Conservation (phyloP, 2,113 vertebrate species). For the Elachura formosa region DNA sequence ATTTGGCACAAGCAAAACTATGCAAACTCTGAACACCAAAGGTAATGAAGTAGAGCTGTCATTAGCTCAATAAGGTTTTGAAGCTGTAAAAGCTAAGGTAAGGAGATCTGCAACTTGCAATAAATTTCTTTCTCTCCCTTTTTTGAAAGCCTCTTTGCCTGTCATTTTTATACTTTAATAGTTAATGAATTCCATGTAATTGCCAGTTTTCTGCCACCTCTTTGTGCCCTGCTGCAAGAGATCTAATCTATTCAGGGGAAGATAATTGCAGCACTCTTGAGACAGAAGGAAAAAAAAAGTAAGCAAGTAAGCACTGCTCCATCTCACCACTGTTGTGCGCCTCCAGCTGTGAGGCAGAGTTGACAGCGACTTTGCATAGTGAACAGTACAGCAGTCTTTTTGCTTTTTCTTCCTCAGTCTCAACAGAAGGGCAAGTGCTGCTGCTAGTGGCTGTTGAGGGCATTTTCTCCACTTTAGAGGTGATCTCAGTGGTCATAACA, state of each 20-base stretch:
- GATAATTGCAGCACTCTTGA: slow-evolving; percentile 62
- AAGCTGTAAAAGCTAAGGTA: slow-evolving; percentile 5
- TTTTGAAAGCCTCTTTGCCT: not conserved
- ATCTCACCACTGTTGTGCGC: slow-evolving; percentile 95
- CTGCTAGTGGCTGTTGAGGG: slow-evolving; percentile 61
- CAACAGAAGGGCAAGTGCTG: slow-evolving; percentile 67
- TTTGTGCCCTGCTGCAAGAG: slow-evolving; percentile 59
- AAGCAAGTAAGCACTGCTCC: not conserved
- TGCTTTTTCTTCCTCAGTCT: slow-evolving; percentile 96
- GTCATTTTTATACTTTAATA: slow-evolving; percentile 54
- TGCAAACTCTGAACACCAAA: not conserved
- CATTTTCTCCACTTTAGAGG: slow-evolving; percentile 76
- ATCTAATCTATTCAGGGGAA: slow-evolving; percentile 63
- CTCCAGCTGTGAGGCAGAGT: slow-evolving; percentile 96
- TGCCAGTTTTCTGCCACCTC: slow-evolving; percentile 49
- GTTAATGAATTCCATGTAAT: slow-evolving; percentile 61
- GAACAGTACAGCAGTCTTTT: slow-evolving; percentile 95
- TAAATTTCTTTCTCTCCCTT: not conserved
- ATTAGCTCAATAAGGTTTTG: not conserved
- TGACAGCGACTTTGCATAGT: slow-evolving; percentile 97
- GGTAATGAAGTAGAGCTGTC: not conserved
- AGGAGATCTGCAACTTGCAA: not conserved
- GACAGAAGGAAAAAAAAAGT: not conserved
- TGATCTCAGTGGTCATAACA: slow-evolving; percentile 72
- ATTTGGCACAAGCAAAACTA: not conserved